Percentiles rank a stretch among this genome's conserved stretches.
phyloP scores from a whole-genome alignment of 1,140 invertebrate genomes.

The Zaprionus camerounensis region DNA sequence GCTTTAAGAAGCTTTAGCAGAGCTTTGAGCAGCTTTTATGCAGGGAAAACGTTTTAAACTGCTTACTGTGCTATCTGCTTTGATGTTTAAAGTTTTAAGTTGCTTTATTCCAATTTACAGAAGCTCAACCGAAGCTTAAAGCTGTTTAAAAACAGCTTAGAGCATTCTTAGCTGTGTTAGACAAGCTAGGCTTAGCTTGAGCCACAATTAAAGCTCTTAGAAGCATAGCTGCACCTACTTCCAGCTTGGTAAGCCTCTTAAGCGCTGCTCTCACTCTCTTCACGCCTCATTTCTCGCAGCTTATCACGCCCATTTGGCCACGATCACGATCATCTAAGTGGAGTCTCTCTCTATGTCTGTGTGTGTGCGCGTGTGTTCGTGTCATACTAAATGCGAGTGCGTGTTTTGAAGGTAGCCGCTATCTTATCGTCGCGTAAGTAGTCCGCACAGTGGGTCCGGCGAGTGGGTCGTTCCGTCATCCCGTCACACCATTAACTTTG shows the following conservation, averaged over 20 bases:
- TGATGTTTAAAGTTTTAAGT: too few relatives aligned
- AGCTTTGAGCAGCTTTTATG: not conserved
- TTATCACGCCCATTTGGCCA: slow-evolving; percentile 16
- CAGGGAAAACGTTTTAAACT: not conserved
- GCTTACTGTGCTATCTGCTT: not conserved
- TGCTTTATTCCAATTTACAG: too few relatives aligned
- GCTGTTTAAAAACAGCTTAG: not conserved
- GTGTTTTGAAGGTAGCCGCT: slow-evolving; percentile 63
- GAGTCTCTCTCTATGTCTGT: not conserved
- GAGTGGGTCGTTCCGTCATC: slow-evolving; percentile 34
- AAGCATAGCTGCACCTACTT: not conserved
- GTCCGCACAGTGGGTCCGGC: slow-evolving; percentile 13
- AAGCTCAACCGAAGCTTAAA: not conserved
- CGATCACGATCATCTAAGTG: slow-evolving; percentile 30
- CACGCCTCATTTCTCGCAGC: slow-evolving; percentile 11
- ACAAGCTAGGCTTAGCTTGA: not conserved
- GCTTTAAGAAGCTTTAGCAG: not conserved
- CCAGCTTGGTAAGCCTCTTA: not conserved
- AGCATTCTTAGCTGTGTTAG: too few relatives aligned
- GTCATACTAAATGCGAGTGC: slow-evolving; percentile 36
- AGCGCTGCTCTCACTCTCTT: slow-evolving; percentile 7
- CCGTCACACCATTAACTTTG: slow-evolving; percentile 71
- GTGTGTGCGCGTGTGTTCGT: slow-evolving; percentile 2
- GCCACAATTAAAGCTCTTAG: not conserved
- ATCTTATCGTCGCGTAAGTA: slow-evolving; percentile 63